Base-by-base conservation (phyloP, 2,113 vertebrate species). In the Lethenteron reissneri region DNA sequence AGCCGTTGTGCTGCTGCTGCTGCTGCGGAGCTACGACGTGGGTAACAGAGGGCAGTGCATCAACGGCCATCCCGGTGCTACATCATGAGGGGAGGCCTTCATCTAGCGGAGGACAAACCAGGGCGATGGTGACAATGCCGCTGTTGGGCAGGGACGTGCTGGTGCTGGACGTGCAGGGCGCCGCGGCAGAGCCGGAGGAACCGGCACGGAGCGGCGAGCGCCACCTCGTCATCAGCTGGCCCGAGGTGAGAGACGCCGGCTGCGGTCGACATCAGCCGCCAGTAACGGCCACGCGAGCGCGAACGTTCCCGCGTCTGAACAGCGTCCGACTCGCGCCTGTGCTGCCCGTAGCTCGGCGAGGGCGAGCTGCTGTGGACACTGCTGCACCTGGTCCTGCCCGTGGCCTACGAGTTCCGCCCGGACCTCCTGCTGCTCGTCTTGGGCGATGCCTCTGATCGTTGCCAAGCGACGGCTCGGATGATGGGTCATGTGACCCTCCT, bases 351-450 rank as follows among this genome's bases (percentile, higher is more conserved):
- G 41, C 41, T 73, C 71, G 81, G 80, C 58, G 72, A 59, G 70
- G 81, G 78, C 70, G 83, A 41, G 57, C 85, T 92, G 76, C 80
- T 82, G 58, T 82, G 79, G 72, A 80, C 81, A 1, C 59, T 83
- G 41, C 74, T 90, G 74, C 78, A 84, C 73, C 77, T 92, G 70
- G 78, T 96, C 56, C 81, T 97, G 77, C 91, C 91, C 58, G 58
- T 95, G 73, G 87, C 83, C 4, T 97, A 94, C 6, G 79, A 85
- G 78, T 90, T 83, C 14, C 79, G 83, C 74, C 90, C 91, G 0
- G 72, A 83, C 56, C 73, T 97, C 77, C 85, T 83, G 58, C 56
- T 95, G 70, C 58, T 88, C 81, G 81, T 74, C 0, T 71, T 81
- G 70, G 81, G 75, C 73, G 41, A 41, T 41, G 41, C 41, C 41